phyloP scores from a whole-genome alignment of 2,797 vertebrate species.

The Dromococcyx pavoninus region DNA sequence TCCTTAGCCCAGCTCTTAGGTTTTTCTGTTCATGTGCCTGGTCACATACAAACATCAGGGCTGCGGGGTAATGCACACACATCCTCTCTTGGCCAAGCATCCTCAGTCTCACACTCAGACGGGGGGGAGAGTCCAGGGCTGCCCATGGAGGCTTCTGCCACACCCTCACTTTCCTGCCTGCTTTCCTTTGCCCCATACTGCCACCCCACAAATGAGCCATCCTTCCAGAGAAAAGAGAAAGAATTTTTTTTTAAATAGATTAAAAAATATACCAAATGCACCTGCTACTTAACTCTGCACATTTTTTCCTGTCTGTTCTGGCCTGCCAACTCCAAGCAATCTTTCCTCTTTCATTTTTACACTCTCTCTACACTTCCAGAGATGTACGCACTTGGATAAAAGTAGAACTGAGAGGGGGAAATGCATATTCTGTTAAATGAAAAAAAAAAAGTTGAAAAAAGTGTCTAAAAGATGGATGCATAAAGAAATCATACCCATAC shows the following conservation, averaged over 20 bases:
- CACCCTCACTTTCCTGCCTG: accelerated
- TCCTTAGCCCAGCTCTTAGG: background rate
- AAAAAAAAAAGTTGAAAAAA: conserved; percentile 40
- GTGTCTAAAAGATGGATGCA: conserved; percentile 25
- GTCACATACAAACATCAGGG: background rate
- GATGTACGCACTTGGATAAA: conserved; percentile 49
- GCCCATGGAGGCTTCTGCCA: background rate
- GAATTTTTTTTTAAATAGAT: background rate
- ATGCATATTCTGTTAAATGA: conserved; percentile 52
- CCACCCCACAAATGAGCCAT: background rate
- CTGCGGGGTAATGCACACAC: accelerated
- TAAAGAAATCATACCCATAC: conserved; percentile 9
- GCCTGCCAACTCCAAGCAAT: conserved; percentile 37
- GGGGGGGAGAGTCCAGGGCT: accelerated
- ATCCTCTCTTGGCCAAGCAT: background rate
- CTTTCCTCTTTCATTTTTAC: conserved; percentile 56
- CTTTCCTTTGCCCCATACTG: background rate
- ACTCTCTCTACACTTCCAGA: conserved; percentile 65
- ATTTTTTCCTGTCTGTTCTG: conserved; percentile 5
- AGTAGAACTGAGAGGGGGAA: conserved; percentile 59
- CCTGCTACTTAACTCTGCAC: conserved; percentile 22
- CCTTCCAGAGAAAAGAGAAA: background rate
- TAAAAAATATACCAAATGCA: background rate
- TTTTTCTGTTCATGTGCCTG: background rate
- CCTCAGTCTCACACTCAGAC: background rate